A percentile compares a stretch with the other conserved stretches of the same genome.
These are phyloP conservation scores for Ptychobarbus kaznakovi DNA, from an alignment of 2,797 vertebrate species.

Conservation along the genomic window DNA sequence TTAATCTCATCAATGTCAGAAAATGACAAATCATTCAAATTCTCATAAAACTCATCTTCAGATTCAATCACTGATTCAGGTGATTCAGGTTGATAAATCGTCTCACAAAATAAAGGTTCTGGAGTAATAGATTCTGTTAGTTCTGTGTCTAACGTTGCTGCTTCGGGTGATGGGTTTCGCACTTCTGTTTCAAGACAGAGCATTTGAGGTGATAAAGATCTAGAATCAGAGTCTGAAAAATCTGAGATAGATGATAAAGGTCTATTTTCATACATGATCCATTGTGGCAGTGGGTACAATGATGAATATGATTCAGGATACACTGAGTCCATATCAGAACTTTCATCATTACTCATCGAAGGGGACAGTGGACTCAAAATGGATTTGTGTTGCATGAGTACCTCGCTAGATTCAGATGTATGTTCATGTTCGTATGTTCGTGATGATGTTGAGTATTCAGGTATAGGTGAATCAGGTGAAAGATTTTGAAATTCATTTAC, in stretches of 20 bases:
- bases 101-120: constrained; percentile 50
- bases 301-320: constrained; percentile 6
- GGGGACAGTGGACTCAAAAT: constrained; percentile 1
- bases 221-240: constrained; percentile 69
- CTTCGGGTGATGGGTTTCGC: constrained; percentile 57
- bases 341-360: constrained; percentile 24
- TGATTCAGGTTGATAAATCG: constrained; percentile 56
- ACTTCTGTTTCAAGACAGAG: constrained; percentile 26
- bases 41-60: constrained; percentile 43
- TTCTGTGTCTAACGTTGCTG: constrained; percentile 16
- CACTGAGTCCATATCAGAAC: constrained; percentile 13
- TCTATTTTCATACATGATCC: constrained; percentile 57
- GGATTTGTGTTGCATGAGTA: background rate
- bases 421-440: constrained; percentile 11
- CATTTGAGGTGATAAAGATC: constrained; percentile 35
- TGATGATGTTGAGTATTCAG: constrained; percentile 59
- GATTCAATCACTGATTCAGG: constrained; percentile 65
- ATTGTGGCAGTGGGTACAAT: constrained; percentile 33
- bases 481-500: constrained; percentile 64
- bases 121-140: constrained; percentile 19
- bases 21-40: constrained; percentile 24
- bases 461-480: constrained; percentile 74
- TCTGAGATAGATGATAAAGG: constrained; percentile 70
- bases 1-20: background rate
- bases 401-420: constrained; percentile 6